A percentile compares a stretch with the other conserved stretches of the same genome.
Evolutionary conservation across 2,113 vertebrate species (phyloP).

Genomic region (Tenrec ecaudatus): DNA sequence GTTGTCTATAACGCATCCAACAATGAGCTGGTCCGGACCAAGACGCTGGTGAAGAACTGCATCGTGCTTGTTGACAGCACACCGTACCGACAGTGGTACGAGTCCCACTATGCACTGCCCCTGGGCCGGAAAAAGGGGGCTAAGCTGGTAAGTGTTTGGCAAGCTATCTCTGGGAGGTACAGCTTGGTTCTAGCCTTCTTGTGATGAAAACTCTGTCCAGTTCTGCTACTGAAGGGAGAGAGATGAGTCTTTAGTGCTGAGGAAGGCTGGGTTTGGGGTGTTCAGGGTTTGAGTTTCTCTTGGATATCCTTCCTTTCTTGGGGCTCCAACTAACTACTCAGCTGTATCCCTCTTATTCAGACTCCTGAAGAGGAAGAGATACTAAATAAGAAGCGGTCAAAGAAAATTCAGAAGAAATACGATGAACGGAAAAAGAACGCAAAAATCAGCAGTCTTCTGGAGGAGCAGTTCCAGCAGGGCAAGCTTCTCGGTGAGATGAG

Average conservation of each 20-base stretch:
- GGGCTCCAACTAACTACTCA: neutral
- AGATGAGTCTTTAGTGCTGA: slow-evolving; percentile 89
- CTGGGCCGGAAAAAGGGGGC: slow-evolving; percentile 99
- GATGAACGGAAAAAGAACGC: slow-evolving; percentile 95
- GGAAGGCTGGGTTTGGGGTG: slow-evolving; percentile 83
- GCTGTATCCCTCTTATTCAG: slow-evolving; percentile 80
- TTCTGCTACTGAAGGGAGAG: slow-evolving; percentile 95
- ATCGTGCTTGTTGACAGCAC: slow-evolving; percentile 96
- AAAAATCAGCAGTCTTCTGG: slow-evolving; percentile 95
- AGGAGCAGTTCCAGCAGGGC: slow-evolving; percentile 98
- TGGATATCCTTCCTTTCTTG: neutral
- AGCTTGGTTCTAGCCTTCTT: slow-evolving; percentile 85
- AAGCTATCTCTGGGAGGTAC: rapidly evolving
- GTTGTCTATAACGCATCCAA: slow-evolving; percentile 99
- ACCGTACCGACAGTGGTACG: slow-evolving; percentile 98
- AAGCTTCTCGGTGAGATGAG: slow-evolving; percentile 95
- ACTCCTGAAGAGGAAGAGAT: slow-evolving; percentile 98
- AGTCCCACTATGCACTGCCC: slow-evolving; percentile 96
- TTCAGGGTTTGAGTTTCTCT: too few species aligned
- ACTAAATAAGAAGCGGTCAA: slow-evolving; percentile 98
- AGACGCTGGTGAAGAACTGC: slow-evolving; percentile 99
- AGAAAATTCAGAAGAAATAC: slow-evolving; percentile 98
- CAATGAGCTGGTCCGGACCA: slow-evolving; percentile 98
- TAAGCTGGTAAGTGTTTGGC: slow-evolving; percentile 91
- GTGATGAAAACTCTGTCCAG: slow-evolving; percentile 93